Conservation (phyloP, 2,888 invertebrate species). For the Acholoe squamosa region DNA sequence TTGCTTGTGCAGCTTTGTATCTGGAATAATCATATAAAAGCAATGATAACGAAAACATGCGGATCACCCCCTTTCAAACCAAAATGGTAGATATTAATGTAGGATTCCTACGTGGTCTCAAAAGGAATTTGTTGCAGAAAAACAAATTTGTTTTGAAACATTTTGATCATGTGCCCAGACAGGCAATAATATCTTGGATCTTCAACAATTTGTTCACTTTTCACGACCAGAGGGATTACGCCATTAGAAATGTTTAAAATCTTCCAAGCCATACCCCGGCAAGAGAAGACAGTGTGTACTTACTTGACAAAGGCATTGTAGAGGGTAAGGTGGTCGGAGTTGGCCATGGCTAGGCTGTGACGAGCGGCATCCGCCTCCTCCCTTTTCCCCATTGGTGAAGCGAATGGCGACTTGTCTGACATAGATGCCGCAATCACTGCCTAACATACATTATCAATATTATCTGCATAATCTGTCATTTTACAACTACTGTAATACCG, state of each 20-base stretch:
- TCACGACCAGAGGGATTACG: no score
- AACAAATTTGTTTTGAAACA: no score
- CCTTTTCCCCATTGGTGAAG: conserved; percentile 77
- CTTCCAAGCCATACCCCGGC: neutral
- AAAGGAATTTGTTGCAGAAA: no score
- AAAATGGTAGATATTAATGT: no score
- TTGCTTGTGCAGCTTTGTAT: conserved; percentile 75
- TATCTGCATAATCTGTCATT: no score
- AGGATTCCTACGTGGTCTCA: no score
- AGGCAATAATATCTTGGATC: no score
- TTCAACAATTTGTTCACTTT: no score
- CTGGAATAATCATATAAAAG: conserved; percentile 69
- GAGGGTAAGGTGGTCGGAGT: conserved; percentile 79
- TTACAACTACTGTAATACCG: no score
- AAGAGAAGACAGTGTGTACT: neutral
- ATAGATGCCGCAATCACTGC: conserved; percentile 81
- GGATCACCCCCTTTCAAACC: no score
- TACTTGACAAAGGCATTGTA: conserved; percentile 77
- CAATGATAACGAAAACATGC: no score
- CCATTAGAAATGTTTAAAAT: neutral
- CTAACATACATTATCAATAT: conserved; percentile 71
- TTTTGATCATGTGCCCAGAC: no score
- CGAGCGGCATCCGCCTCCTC: conserved; percentile 76
- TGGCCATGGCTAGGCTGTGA: conserved; percentile 74
- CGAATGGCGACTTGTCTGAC: conserved; percentile 82